phyloP scores from a whole-genome alignment of 1,140 invertebrate genomes.

The Pseudomyrmex cubaensis region DNA sequence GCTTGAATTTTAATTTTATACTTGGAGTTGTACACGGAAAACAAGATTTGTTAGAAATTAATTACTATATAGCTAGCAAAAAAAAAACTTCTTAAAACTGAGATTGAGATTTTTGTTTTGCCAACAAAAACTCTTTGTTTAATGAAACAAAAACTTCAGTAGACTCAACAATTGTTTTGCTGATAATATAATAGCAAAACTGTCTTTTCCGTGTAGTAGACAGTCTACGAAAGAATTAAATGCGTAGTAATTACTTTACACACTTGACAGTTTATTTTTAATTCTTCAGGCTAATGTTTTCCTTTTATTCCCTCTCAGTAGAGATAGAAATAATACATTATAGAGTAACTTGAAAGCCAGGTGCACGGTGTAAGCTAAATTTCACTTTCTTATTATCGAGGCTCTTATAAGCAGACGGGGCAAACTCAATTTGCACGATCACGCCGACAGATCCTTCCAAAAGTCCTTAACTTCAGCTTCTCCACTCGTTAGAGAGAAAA shows the following conservation, averaged over 20 bases:
- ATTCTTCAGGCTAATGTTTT: not conserved
- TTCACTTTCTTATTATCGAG: slow-evolving; percentile 25
- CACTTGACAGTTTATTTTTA: not conserved
- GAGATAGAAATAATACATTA: slow-evolving; percentile 2
- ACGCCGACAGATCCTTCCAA: slow-evolving; percentile 23
- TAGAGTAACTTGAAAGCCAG: slow-evolving; percentile 5
- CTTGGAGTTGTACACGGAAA: not conserved
- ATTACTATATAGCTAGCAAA: too few relatives aligned
- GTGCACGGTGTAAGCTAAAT: slow-evolving; percentile 20
- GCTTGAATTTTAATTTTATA: not conserved
- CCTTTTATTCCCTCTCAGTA: not conserved
- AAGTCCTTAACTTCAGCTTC: slow-evolving; percentile 40
- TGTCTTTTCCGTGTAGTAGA: too few relatives aligned
- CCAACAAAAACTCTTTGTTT: too few relatives aligned
- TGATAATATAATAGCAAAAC: too few relatives aligned
- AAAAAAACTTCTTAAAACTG: too few relatives aligned
- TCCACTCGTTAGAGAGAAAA: not conserved
- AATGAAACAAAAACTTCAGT: too few relatives aligned
- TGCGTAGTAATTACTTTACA: not conserved
- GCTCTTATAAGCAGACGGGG: slow-evolving; percentile 4
- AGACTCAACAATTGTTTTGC: too few relatives aligned
- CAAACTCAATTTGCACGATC: slow-evolving; percentile 50
- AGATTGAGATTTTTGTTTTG: too few relatives aligned
- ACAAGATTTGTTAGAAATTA: too few relatives aligned
- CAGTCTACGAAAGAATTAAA: not conserved